Conservation (phyloP, 1,140 invertebrate species). For the Micrasema longulum region DNA sequence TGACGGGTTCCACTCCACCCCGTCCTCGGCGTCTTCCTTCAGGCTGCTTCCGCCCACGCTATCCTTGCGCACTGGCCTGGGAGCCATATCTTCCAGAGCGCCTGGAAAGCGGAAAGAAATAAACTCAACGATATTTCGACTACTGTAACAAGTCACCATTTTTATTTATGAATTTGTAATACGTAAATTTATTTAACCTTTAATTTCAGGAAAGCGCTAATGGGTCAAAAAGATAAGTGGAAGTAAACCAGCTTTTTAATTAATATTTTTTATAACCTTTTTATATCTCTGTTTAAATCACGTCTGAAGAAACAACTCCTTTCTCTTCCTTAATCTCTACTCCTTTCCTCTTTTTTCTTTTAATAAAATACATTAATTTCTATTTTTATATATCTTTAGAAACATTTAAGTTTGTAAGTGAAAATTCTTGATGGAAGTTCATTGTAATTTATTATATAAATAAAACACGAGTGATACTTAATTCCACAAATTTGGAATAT, state of each 20-base stretch:
- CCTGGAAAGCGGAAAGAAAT: slow-evolving; percentile 57
- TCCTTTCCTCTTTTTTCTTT: too few species aligned
- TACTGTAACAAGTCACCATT: not conserved
- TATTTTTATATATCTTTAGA: too few species aligned
- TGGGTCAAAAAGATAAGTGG: not conserved
- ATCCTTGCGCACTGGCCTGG: slow-evolving; percentile 57
- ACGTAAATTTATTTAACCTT: not conserved
- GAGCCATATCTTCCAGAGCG: slow-evolving; percentile 70
- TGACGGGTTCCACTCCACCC: slow-evolving; percentile 53
- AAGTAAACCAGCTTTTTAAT: not conserved
- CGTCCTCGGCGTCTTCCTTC: slow-evolving; percentile 51
- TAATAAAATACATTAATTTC: too few species aligned
- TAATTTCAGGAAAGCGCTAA: not conserved
- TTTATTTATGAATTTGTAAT: not conserved
- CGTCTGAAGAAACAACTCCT: too few species aligned
- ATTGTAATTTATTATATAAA: too few species aligned
- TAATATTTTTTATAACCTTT: not conserved
- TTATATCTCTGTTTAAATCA: too few species aligned
- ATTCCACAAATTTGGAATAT: too few species aligned
- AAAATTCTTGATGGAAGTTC: too few species aligned
- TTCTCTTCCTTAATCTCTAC: too few species aligned
- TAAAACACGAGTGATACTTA: too few species aligned
- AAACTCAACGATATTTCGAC: too few species aligned
- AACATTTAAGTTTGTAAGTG: too few species aligned
- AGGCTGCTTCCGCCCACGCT: slow-evolving; percentile 50